Evolutionary conservation across 1,140 invertebrate species (phyloP).

Genomic region (Pararge aegeria): DNA sequence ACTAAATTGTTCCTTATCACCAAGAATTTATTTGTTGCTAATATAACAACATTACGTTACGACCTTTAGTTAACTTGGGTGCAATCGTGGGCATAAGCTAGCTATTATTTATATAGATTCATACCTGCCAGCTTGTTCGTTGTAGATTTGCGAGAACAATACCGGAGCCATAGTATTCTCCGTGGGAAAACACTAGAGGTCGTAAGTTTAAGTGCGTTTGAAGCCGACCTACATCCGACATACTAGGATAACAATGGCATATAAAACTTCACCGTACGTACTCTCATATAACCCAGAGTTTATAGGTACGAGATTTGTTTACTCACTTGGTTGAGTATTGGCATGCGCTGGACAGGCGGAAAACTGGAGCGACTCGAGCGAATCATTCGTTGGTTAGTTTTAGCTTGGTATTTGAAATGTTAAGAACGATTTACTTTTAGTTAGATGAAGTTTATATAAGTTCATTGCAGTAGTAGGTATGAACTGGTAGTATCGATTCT

Average conservation of each 20-base stretch:
- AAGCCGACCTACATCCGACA: background rate
- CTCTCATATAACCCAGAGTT: constrained; percentile 2
- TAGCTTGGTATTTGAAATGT: constrained; percentile 9
- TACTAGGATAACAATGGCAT: constrained; percentile 4
- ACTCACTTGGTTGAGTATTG: constrained; percentile 17
- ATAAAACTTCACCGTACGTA: constrained; percentile 4
- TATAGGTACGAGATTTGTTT: constrained; percentile 9
- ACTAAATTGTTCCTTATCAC: too few relatives aligned
- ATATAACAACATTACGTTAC: too few relatives aligned
- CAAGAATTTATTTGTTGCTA: too few relatives aligned
- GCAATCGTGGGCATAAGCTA: too few relatives aligned
- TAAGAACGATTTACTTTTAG: background rate
- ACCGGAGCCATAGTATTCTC: too few relatives aligned
- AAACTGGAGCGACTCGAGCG: constrained; percentile 11
- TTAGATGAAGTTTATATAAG: constrained; percentile 2
- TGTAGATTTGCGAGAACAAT: too few relatives aligned
- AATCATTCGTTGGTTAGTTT: constrained; percentile 6
- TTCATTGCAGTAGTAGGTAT: background rate
- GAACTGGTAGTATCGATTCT: too few relatives aligned
- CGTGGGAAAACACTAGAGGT: background rate
- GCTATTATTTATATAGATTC: too few relatives aligned
- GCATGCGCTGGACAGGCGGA: constrained; percentile 22
- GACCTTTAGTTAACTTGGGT: too few relatives aligned
- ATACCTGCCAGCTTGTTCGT: too few relatives aligned
- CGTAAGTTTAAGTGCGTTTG: background rate